phyloP scores from a whole-genome alignment of 2,888 invertebrate genomes.

The Celastrina argiolus region DNA sequence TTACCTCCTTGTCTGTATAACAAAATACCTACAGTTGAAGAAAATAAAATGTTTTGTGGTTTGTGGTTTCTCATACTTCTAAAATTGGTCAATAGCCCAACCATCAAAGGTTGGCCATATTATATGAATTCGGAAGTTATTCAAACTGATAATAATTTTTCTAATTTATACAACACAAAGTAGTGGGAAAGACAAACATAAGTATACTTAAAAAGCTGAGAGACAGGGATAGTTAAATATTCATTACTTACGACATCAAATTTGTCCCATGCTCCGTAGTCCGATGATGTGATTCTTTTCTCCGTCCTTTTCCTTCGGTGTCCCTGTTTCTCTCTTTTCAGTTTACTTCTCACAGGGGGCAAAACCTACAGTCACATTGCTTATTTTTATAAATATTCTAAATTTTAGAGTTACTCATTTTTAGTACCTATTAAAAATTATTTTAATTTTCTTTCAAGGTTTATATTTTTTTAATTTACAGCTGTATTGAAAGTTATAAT shows the following conservation, averaged over 20 bases:
- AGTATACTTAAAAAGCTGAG: background rate
- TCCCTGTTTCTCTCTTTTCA: slow-evolving; percentile 58
- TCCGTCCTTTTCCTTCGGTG: slow-evolving; percentile 48
- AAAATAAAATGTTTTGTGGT: background rate
- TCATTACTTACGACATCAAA: slow-evolving; percentile 83
- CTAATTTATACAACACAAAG: no score
- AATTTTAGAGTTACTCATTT: background rate
- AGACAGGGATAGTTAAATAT: background rate
- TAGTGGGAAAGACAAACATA: no score
- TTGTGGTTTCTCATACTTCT: background rate
- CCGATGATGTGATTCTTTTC: slow-evolving; percentile 77
- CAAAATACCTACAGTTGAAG: no score
- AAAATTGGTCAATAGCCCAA: background rate
- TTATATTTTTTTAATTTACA: background rate
- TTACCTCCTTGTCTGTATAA: no score
- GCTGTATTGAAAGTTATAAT: background rate
- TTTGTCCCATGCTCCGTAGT: slow-evolving; percentile 87
- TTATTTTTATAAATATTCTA: background rate
- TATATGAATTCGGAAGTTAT: background rate
- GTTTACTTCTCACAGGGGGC: slow-evolving; percentile 75
- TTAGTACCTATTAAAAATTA: no score
- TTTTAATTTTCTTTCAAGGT: background rate
- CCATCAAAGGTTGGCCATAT: no score
- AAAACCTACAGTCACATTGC: slow-evolving; percentile 54
- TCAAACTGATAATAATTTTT: no score